Base-by-base conservation (phyloP, 2,888 invertebrate genomes). In the Drosophila prolongata region DNA sequence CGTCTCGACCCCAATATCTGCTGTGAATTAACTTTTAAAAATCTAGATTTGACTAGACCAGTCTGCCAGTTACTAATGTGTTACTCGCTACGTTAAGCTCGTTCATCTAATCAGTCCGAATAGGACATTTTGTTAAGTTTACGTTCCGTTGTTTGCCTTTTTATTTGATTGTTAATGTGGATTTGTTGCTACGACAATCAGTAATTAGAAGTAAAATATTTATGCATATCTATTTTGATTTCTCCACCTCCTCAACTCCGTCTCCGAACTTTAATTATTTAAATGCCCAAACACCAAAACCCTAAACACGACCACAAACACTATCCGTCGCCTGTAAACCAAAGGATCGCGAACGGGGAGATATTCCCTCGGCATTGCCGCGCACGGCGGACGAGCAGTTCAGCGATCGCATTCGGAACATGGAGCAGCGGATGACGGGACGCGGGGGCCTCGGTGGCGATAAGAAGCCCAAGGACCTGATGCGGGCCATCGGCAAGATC, bases 401-500 rank as follows among this genome's bases (percentile, higher is more conserved):
- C 77, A 92, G 91, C 68, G 92, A 92, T 88, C 92, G 92, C 79
- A 95, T 96, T 68, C 95, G 95, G 91, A 94, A 94, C 62, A 95
- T 98, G 73, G 97, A 98, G 79, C 96, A 96, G 77, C 96, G 97
- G 77, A 94, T 97, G 73, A 94, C 95, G 58, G 94, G 94, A 50
- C 93, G 93, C 4, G 93, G 91, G 62, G 92, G 93, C 9, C 92
- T 93, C 53, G 92, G 94, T 1, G 92, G 94, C 0, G 94, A 95
- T 24, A 96, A 96, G 80, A 97, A 97, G 91, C 97, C 97, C 1
- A 96, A 96, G 92, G 97, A 97, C 92, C 93, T 98, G 71, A 93
- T 96, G 92, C 94, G 97, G 73, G 96, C 97, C 47, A 97, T 98
- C 70, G 97, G 97, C 57, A 96, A 96, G 93, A 96, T 98, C 77